Evolutionary conservation across 2,888 invertebrate genomes (phyloP).

Genomic region (Seladonia tumulorum): DNA sequence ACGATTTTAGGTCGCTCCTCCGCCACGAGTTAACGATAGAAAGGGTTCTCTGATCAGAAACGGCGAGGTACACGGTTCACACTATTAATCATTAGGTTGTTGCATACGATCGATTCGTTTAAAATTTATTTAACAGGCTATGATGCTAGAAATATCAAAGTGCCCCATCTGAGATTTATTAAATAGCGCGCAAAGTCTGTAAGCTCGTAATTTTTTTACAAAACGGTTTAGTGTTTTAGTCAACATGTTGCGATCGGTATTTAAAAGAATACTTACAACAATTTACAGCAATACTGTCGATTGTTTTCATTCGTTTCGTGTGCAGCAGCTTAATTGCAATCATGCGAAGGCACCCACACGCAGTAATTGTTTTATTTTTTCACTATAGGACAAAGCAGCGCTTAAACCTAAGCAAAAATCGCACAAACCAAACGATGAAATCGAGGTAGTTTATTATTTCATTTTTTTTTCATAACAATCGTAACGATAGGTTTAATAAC

Average conservation of each 20-base stretch:
- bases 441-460: constrained; percentile 40
- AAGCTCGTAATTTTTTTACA: no score
- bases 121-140: neutral
- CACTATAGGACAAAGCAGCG: constrained; percentile 36
- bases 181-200: no score
- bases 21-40: neutral
- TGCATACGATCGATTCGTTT: neutral
- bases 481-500: neutral
- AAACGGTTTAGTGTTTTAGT: no score
- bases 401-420: constrained; percentile 13
- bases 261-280: no score
- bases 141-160: no score
- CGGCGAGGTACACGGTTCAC: constrained; percentile 51
- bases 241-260: no score
- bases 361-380: constrained; percentile 17
- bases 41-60: constrained; percentile 29
- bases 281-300: neutral
- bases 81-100: neutral
- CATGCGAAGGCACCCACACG: neutral
- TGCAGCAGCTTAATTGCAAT: neutral
- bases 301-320: neutral
- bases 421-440: constrained; percentile 36
- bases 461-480: neutral
- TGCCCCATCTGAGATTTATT: no score
- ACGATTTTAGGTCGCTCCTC: constrained; percentile 46